Conservation (phyloP, 2,797 vertebrate genomes). For the Labeo calbasu region DNA sequence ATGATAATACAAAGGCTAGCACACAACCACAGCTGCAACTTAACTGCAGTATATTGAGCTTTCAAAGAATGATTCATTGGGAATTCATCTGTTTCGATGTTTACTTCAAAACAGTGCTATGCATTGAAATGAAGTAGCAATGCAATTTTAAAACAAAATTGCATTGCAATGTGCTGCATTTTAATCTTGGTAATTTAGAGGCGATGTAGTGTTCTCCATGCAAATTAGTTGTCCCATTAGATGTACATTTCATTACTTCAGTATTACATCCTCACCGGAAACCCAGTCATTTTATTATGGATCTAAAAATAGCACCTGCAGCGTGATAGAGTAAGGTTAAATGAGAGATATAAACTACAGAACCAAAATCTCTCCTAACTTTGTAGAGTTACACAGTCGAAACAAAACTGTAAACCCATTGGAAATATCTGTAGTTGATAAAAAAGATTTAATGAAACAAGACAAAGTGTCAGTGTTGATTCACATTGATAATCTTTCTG, state of each 20-base stretch:
- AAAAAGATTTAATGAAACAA: neutral
- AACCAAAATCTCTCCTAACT: neutral
- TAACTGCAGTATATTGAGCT: neutral
- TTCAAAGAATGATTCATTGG: conserved; percentile 11
- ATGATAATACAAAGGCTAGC: neutral
- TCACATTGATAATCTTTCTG: neutral
- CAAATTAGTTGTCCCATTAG: conserved; percentile 21
- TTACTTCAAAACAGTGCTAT: neutral
- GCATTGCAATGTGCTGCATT: conserved; percentile 9
- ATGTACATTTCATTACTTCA: conserved; percentile 16
- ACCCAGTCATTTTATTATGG: neutral
- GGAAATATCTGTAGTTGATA: neutral
- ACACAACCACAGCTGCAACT: neutral
- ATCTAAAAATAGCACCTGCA: conserved; percentile 5
- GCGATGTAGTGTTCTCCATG: neutral
- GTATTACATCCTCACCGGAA: conserved; percentile 22
- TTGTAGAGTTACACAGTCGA: neutral
- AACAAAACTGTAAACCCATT: neutral
- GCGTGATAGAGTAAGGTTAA: conserved; percentile 6
- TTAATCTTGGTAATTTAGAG: conserved; percentile 2
- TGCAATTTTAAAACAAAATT: conserved; percentile 7
- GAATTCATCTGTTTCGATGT: neutral
- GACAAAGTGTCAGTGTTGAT: neutral
- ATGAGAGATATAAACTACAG: neutral
- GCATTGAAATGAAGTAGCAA: conserved; percentile 10